Evolutionary conservation across 2,888 invertebrate genomes (phyloP), one percentile per base, ranked within the genome.

Genomic region (Halictus quadricinctus): DNA sequence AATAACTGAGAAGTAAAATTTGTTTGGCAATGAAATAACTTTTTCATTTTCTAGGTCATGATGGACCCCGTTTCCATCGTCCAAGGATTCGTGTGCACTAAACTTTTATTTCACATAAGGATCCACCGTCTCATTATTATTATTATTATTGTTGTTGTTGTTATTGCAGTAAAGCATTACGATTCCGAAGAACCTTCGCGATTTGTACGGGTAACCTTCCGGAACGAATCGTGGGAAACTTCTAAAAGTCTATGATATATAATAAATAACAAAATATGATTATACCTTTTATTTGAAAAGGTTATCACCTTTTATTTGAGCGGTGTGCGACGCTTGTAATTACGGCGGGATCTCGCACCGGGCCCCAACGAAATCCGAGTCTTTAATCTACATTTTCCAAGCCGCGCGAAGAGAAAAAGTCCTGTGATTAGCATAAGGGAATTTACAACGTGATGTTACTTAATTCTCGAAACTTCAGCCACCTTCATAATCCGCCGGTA

Each of bases 361-460:
- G 72, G 18, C 66, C 72, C 7, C 18, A 29, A 64, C n/a, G n/a
- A 43, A 69, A 50, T 76, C 76, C 18, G 3, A 60, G 73, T 43
- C 82, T 77, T 77, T 81, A 81, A 83, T 83, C 82, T 60, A 73
- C 58, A 76, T 83, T 82, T 58, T 50, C 72, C 72, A 18, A 21
- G 58, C 76, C 48, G 29, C 60, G 48, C 41, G 58, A 76, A 72
- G 41, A 50, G 70, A 70, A 66, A 54, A 64, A 54, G 54, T 76
- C 29, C 50, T 54, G 58, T 66, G 66, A 83, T 84, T 83, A 79
- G 54, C 84, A 83, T 83, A 83, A 75, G 41, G 50, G 70, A 75
- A 84, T 83, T 84, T 79, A 84, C 83, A 84, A 66, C 78, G 29
- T 64, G 46, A 36, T 64, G 60, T 69, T 76, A 77, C 76, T 83